Percentiles rank a stretch among this genome's conserved stretches.
Conservation (phyloP, 1,140 invertebrate species). For the Rhysida immarginata region DNA sequence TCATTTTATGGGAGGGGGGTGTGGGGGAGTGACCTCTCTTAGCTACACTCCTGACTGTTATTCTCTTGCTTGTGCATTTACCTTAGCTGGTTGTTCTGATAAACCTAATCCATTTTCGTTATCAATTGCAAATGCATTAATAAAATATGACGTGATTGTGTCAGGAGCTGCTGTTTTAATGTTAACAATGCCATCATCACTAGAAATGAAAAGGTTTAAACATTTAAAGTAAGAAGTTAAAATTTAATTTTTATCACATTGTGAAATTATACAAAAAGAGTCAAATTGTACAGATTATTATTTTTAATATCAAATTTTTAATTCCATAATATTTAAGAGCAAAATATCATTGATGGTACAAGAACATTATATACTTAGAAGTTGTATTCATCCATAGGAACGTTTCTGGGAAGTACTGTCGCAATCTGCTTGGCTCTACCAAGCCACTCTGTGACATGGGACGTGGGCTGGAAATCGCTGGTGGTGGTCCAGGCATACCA, state of each 20-base stretch:
- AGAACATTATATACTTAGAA: no score
- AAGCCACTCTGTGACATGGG: neutral
- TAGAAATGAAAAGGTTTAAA: constrained; percentile 21
- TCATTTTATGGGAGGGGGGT: no score
- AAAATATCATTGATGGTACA: no score
- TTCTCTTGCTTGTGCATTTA: no score
- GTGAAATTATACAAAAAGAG: no score
- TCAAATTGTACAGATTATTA: no score
- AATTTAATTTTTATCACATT: no score
- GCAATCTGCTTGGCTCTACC: neutral
- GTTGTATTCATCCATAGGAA: constrained; percentile 29
- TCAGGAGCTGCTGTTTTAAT: constrained; percentile 31
- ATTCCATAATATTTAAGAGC: neutral
- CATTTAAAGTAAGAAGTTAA: no score
- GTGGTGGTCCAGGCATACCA: neutral
- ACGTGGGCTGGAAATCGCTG: neutral
- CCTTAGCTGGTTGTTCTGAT: constrained; percentile 24
- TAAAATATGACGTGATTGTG: constrained; percentile 37
- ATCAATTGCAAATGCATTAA: constrained; percentile 35
- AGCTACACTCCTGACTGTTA: no score
- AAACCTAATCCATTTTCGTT: constrained; percentile 31
- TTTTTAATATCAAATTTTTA: neutral
- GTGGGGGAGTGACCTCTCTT: no score
- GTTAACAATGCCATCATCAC: constrained; percentile 23
- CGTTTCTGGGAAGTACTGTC: constrained; percentile 32